phyloP scores from a whole-genome alignment of 2,888 invertebrate species.

The Drosophila anomalata region DNA sequence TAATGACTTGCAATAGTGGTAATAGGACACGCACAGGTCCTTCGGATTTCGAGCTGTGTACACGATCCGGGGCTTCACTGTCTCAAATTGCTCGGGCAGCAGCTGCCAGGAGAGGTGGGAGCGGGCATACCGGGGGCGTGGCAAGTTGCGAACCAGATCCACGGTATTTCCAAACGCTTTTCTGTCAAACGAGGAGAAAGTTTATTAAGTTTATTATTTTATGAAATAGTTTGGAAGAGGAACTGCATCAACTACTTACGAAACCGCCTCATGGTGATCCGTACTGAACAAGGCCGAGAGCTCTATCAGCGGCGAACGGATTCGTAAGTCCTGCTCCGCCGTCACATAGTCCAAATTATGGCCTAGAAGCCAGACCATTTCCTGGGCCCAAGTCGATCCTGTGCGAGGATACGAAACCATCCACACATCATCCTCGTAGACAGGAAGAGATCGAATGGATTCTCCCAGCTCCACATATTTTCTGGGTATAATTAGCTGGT shows the following conservation, averaged over 20 bases:
- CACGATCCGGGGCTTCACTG: constrained; percentile 91
- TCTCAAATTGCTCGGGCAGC: constrained; percentile 87
- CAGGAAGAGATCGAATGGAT: constrained; percentile 89
- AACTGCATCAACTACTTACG: constrained; percentile 83
- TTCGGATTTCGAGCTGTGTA: constrained; percentile 95
- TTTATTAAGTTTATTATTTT: not conserved
- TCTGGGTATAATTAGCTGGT: constrained; percentile 88
- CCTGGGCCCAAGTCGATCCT: constrained; percentile 97
- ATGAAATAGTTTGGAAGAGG: not conserved
- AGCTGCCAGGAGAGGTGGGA: constrained; percentile 90
- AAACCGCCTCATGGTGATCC: constrained; percentile 86
- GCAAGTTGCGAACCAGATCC: constrained; percentile 87
- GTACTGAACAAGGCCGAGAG: constrained; percentile 87
- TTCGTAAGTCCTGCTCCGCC: constrained; percentile 86
- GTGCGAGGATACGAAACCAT: constrained; percentile 95
- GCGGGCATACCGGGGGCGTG: constrained; percentile 90
- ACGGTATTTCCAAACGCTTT: constrained; percentile 88
- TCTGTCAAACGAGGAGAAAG: constrained; percentile 51
- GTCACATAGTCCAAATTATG: constrained; percentile 91
- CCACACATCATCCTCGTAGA: constrained; percentile 92
- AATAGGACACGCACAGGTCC: constrained; percentile 95
- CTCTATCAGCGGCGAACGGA: constrained; percentile 91
- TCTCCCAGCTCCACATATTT: constrained; percentile 88
- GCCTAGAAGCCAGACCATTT: constrained; percentile 95
- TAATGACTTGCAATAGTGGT: constrained; percentile 90